Evolutionary conservation across 2,113 vertebrate genomes (phyloP).

Genomic region (Collichthys lucidus): DNA sequence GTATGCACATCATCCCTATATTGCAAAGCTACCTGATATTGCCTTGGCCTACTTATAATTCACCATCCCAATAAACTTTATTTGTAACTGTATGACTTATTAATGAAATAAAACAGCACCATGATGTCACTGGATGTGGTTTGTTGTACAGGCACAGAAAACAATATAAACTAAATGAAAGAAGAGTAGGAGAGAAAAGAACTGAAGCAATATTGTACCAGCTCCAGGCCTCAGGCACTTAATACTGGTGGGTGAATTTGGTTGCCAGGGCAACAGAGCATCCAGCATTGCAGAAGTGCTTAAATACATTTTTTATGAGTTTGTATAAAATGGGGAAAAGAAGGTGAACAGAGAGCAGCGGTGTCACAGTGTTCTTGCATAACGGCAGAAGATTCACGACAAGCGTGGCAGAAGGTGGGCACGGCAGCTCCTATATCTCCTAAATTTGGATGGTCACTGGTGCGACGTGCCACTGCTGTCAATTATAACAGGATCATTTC

Average conservation of each 20-base stretch:
- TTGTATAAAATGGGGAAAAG: constrained; percentile 78
- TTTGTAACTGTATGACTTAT: constrained; percentile 46
- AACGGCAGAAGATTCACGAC: constrained; percentile 33
- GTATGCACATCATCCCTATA: constrained; percentile 3
- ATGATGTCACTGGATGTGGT: constrained; percentile 40
- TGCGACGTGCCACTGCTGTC: constrained; percentile 15
- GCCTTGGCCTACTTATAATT: not conserved
- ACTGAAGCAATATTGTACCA: constrained; percentile 77
- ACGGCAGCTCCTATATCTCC: not conserved
- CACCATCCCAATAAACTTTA: constrained; percentile 33
- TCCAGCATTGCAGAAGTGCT: constrained; percentile 76
- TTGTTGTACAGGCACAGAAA: constrained; percentile 39
- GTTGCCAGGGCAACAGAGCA: constrained; percentile 87
- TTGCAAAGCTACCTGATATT: constrained; percentile 30
- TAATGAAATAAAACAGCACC: constrained; percentile 36
- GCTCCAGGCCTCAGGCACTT: constrained; percentile 70
- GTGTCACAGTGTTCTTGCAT: constrained; percentile 69
- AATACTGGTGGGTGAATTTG: constrained; percentile 81
- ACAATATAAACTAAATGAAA: constrained; percentile 69
- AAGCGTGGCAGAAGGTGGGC: constrained; percentile 26
- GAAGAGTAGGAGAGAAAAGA: constrained; percentile 70
- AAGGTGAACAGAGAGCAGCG: constrained; percentile 62
- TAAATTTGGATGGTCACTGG: not conserved
- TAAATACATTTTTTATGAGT: constrained; percentile 85
- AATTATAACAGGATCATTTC: constrained; percentile 40